Evolutionary conservation across 1,140 invertebrate genomes (phyloP).

Genomic region (Cyphomyrmex costatus): DNA sequence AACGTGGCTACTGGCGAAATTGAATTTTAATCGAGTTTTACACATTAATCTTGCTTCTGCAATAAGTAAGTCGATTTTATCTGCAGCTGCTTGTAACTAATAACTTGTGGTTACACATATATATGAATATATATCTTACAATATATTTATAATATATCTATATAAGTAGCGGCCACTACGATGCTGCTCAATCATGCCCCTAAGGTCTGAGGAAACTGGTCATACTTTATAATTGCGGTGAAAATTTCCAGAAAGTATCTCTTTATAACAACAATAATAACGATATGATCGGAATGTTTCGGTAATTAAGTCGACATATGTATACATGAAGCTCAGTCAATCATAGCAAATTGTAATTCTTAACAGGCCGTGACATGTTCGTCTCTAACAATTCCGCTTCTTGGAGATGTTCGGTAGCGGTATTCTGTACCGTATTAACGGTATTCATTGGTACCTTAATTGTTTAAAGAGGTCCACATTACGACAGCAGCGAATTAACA

Average conservation of each 20-base stretch:
- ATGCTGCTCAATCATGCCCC: constrained; percentile 17
- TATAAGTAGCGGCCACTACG: not conserved
- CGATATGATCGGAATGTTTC: not conserved
- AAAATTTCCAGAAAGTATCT: not conserved
- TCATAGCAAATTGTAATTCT: not conserved
- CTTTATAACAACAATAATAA: constrained; percentile 21
- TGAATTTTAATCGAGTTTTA: constrained; percentile 35
- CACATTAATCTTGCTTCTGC: not conserved
- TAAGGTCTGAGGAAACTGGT: not conserved
- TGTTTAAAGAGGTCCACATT: not conserved
- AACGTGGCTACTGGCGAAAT: not conserved
- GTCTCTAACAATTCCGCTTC: not conserved
- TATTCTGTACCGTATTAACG: constrained; percentile 28
- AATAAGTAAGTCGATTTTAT: constrained; percentile 31
- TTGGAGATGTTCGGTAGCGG: not conserved
- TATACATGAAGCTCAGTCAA: not conserved
- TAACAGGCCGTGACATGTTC: constrained; percentile 7
- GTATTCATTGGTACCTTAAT: constrained; percentile 3
- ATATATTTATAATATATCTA: not conserved
- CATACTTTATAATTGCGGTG: not conserved
- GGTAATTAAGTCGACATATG: not conserved
- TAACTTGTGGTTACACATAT: not conserved
- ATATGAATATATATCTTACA: not conserved
- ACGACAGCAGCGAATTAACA: not conserved
- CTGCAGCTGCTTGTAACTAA: constrained; percentile 28